phyloP scores from a whole-genome alignment of 2,113 vertebrate genomes.

The Hepsetus odoe region DNA sequence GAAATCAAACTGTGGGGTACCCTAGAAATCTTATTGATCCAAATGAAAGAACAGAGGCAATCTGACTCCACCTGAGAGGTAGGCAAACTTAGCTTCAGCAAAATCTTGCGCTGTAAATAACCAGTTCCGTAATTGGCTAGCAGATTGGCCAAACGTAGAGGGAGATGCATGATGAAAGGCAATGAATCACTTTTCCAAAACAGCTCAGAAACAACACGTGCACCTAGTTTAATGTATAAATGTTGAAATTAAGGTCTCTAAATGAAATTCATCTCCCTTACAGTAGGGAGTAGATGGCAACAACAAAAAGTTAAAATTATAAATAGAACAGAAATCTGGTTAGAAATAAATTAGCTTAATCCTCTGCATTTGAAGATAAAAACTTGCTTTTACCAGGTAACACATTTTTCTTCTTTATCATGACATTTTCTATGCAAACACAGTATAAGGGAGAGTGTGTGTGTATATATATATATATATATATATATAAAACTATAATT shows the following conservation, averaged over 20 bases:
- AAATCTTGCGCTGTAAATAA: slow-evolving; percentile 15
- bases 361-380: not conserved
- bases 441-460: no score
- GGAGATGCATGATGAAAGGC: slow-evolving; percentile 29
- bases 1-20: not conserved
- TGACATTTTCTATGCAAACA: no score
- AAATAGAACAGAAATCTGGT: no score
- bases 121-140: slow-evolving; percentile 17
- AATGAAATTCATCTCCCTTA: no score
- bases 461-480: no score
- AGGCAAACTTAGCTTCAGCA: not conserved
- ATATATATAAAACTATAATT: no score
- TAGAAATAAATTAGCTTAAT: not conserved
- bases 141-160: slow-evolving; percentile 49
- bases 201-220: slow-evolving; percentile 60
- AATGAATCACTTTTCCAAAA: slow-evolving; percentile 58
- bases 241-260: not conserved
- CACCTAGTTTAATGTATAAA: not conserved
- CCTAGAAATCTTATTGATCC: not conserved
- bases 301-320: no score
- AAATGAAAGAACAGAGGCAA: not conserved
- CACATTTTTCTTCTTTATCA: no score
- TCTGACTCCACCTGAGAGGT: not conserved
- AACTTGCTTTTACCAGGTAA: no score
- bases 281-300: no score